Percentiles rank a stretch among this genome's conserved stretches.
Evolutionary conservation across 1,140 invertebrate species (phyloP).

Genomic region (Eumeta japonica): DNA sequence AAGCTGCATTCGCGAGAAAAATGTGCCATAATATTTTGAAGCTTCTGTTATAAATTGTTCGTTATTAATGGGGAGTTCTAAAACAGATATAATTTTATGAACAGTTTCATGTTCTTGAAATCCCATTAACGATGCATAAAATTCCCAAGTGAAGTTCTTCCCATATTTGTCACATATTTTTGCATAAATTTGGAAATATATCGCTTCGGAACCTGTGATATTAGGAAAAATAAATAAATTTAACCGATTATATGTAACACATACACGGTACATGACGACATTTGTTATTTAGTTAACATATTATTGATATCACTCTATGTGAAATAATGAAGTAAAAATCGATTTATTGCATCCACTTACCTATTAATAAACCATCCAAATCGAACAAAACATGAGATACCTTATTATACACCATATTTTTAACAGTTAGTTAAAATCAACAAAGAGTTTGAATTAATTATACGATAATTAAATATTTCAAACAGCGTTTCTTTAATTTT

Average conservation of each 20-base stretch:
- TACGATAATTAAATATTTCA: too few relatives aligned
- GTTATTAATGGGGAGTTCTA: constrained; percentile 67
- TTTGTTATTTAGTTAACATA: too few relatives aligned
- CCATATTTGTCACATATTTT: constrained; percentile 67
- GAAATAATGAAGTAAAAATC: too few relatives aligned
- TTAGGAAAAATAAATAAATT: too few relatives aligned
- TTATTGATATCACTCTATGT: too few relatives aligned
- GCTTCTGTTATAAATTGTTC: constrained; percentile 63
- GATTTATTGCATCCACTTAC: too few relatives aligned
- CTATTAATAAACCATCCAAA: constrained; percentile 37
- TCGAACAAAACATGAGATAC: constrained; percentile 42
- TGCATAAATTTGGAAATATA: constrained; percentile 72
- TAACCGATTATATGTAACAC: too few relatives aligned
- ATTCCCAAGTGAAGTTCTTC: constrained; percentile 74
- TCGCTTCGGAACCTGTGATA: constrained; percentile 75
- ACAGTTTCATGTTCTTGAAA: constrained; percentile 65
- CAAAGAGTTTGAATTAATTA: too few relatives aligned
- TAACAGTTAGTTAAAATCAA: too few relatives aligned
- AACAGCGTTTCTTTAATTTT: too few relatives aligned
- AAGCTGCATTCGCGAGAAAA: constrained; percentile 62
- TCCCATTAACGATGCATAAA: constrained; percentile 74
- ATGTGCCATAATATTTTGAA: constrained; percentile 48
- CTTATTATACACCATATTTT: too few relatives aligned
- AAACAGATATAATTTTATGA: constrained; percentile 61
- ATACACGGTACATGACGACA: too few relatives aligned